Conservation (phyloP, 2,113 vertebrate genomes). For the Patagioenas fasciata region DNA sequence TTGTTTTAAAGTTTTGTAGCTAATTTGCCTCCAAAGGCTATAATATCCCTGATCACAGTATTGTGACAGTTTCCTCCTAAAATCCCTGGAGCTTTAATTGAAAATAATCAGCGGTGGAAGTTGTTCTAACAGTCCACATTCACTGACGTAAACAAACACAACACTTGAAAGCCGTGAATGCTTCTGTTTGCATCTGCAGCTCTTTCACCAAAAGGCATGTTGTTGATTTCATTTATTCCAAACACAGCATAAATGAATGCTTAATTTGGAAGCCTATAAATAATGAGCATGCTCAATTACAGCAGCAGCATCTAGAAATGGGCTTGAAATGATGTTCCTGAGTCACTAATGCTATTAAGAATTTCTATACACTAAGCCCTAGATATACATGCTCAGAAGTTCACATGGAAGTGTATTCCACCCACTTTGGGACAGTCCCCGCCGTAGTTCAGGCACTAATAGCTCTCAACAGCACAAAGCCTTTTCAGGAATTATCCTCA, state of each 20-base stretch:
- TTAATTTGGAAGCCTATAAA: slow-evolving; percentile 69
- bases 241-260: slow-evolving; percentile 73
- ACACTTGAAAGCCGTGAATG: slow-evolving; percentile 51
- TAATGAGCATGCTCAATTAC: slow-evolving; percentile 63
- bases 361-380: neutral
- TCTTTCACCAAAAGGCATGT: slow-evolving; percentile 66
- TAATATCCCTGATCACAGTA: slow-evolving; percentile 51
- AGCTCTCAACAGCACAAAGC: neutral
- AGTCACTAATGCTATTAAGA: slow-evolving; percentile 46
- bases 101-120: slow-evolving; percentile 48
- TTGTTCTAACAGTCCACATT: slow-evolving; percentile 48
- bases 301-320: slow-evolving; percentile 55
- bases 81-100: slow-evolving; percentile 60
- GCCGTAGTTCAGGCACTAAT: neutral
- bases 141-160: slow-evolving; percentile 65
- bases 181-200: slow-evolving; percentile 64
- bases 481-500: neutral
- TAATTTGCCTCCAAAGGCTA: slow-evolving; percentile 33
- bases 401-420: neutral
- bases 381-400: neutral
- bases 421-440: neutral
- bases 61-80: slow-evolving; percentile 63
- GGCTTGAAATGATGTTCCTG: slow-evolving; percentile 1
- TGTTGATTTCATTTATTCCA: slow-evolving; percentile 73
- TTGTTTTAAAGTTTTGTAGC: slow-evolving; percentile 32